Percentiles rank a stretch among this genome's conserved stretches.
Evolutionary conservation across 2,113 vertebrate genomes (phyloP).

Genomic region (Calyptommatus sinebrachiatus): DNA sequence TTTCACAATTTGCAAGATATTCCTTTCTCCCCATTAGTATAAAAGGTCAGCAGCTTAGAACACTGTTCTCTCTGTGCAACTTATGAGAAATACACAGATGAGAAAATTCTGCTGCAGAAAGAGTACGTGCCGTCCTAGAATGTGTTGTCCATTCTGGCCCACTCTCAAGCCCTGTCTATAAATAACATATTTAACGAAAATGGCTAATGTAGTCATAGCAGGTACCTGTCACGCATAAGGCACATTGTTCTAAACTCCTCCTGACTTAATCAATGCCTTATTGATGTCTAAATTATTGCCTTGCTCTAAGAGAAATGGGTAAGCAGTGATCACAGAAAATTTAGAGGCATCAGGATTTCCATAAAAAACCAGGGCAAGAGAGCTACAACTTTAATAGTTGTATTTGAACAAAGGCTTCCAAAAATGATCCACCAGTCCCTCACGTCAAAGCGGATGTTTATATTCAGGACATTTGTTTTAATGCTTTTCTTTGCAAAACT

Average conservation of each 20-base stretch:
- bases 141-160: not conserved
- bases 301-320: not conserved
- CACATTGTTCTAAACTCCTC: not conserved
- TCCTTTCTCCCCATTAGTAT: not conserved
- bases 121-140: not conserved
- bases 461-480: not conserved
- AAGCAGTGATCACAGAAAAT: not conserved
- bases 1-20: not conserved
- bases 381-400: too few relatives aligned
- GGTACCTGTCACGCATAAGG: not conserved
- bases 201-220: not conserved
- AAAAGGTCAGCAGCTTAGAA: not conserved
- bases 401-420: too few relatives aligned
- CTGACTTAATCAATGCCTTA: not conserved
- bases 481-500: not conserved
- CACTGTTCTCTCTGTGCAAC: not conserved
- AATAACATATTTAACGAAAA: not conserved
- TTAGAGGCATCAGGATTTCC: too few relatives aligned
- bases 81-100: not conserved
- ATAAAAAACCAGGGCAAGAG: too few relatives aligned
- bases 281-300: rapidly evolving
- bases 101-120: not conserved
- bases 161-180: not conserved
- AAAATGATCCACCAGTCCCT: not conserved
- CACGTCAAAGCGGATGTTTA: not conserved